Conservation (phyloP, 2,888 invertebrate species). For the Tricholauxania praeusta region DNA sequence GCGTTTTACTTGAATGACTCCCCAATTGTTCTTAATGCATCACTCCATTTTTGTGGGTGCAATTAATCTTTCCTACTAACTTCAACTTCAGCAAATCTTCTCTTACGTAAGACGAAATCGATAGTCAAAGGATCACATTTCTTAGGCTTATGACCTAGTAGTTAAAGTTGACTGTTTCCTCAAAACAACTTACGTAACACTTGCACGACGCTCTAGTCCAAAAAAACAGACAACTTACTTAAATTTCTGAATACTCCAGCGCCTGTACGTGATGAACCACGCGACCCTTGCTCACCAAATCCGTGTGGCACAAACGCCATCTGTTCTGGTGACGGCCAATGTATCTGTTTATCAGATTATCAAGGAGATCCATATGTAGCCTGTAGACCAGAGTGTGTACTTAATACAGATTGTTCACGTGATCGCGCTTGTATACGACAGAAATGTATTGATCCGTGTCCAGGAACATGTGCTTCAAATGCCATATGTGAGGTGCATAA, state of each 20-base stretch:
- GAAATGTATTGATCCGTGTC: conserved; percentile 79
- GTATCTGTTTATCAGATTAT: conserved; percentile 76
- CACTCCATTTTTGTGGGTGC: too few relatives aligned
- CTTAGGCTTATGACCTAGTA: too few relatives aligned
- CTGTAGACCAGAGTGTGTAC: conserved; percentile 79
- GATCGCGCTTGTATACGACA: conserved; percentile 77
- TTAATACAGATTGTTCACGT: conserved; percentile 76
- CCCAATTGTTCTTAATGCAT: too few relatives aligned
- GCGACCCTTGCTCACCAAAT: conserved; percentile 75
- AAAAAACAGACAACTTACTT: conserved; percentile 6
- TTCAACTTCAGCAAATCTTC: too few relatives aligned
- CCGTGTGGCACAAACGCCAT: conserved; percentile 84
- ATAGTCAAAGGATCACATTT: too few relatives aligned
- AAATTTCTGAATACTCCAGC: conserved; percentile 51
- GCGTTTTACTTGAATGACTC: too few relatives aligned
- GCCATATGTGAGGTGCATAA: conserved; percentile 80
- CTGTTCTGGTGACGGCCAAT: conserved; percentile 75
- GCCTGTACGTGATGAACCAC: conserved; percentile 60
- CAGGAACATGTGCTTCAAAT: conserved; percentile 76
- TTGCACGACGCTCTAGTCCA: conserved; percentile 26
- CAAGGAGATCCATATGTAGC: conserved; percentile 79
- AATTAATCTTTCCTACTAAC: too few relatives aligned
- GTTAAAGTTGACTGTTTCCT: too few relatives aligned
- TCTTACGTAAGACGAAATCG: too few relatives aligned
- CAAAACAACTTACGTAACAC: conserved; percentile 68